Evolutionary conservation across 2,113 vertebrate species (phyloP), one percentile per base, ranked within the genome.

Genomic region (Cyprinodon brontotheroides): DNA sequence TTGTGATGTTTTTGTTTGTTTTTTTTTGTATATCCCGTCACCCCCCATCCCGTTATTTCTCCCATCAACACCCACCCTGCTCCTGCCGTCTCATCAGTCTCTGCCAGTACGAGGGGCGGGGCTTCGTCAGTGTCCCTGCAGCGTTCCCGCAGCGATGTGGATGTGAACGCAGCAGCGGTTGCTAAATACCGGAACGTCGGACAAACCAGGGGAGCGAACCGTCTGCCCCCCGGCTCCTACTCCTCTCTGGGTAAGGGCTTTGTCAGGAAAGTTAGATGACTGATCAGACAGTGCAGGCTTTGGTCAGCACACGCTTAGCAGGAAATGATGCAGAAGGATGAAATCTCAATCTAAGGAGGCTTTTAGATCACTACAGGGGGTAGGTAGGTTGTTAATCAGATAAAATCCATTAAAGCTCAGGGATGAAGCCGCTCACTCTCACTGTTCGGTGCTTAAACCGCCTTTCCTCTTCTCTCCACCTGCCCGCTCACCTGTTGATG

Each of bases 131-230:
- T 94, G 66, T 92, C 95, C 66, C 93, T 99, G 83, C 98, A 98
- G 85, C 95, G 98, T 11, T 99, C 98, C 63, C 95, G 97, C 76
- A 99, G 98, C 0, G 97, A 99, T 79, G 97, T 99, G 1, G 98
- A 99, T 0, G 98, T 99, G 38, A 97, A 98, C 0, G 97, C 98
- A 11, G 98, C 97, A 0, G 95, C 97, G 0, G 96, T 96, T 0
- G 97, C 98, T 2, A 98, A 98, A 89, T 95, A 95, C 0, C 96
- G 97, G 61, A 95, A 96, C 4, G 83, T 93, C 0, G 96, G 95
- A 0, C 95, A 96, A 90, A 3, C 94, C 2, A 81, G 92, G 61
- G 94, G 87, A 8, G 80, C 93, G 0, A 93, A 95, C 12, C 95
- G 96, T 14, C 83, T 97, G 47, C 92, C 95, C 65, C 94, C 96